A percentile compares a stretch with the other conserved stretches of the same genome.
Conservation (phyloP, 2,888 invertebrate genomes). For the Orthosia cruda region DNA sequence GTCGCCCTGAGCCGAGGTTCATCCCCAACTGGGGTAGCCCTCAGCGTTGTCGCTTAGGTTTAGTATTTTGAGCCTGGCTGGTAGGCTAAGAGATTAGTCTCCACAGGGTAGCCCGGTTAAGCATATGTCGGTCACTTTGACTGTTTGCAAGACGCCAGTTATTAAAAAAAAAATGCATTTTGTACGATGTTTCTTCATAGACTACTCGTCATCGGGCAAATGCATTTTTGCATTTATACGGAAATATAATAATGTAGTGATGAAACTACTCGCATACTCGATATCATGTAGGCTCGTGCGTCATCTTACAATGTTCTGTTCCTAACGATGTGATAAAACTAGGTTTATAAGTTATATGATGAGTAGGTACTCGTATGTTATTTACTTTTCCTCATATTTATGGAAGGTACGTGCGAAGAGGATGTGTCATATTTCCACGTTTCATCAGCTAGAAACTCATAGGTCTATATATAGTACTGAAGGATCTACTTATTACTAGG, state of each 20-base stretch:
- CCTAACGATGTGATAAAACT: conserved; percentile 4
- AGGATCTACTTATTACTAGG: too few species aligned
- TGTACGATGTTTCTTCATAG: neutral
- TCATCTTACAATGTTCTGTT: conserved; percentile 1
- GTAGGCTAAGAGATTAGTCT: too few species aligned
- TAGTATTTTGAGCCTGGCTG: too few species aligned
- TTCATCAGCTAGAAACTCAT: neutral
- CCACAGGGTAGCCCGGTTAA: too few species aligned
- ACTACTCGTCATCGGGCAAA: neutral
- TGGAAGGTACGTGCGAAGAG: neutral
- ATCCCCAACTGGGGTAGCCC: too few species aligned
- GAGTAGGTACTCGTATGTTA: neutral
- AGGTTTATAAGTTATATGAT: neutral
- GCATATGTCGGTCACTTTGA: too few species aligned
- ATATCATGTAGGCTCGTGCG: neutral
- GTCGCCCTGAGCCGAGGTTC: too few species aligned
- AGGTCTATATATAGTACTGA: neutral
- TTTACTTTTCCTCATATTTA: conserved; percentile 21
- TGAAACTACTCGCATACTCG: neutral
- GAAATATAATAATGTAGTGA: neutral
- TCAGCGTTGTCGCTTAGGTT: too few species aligned
- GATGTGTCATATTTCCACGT: conserved; percentile 21
- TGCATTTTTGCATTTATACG: neutral
- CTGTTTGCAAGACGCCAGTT: too few species aligned
- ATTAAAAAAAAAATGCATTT: too few species aligned